These are phyloP conservation scores for Chondrilla cf. caribensis DNA, from an alignment of 37 sponge, comb jelly and placozoan genomes.

Conservation along the genomic window DNA sequence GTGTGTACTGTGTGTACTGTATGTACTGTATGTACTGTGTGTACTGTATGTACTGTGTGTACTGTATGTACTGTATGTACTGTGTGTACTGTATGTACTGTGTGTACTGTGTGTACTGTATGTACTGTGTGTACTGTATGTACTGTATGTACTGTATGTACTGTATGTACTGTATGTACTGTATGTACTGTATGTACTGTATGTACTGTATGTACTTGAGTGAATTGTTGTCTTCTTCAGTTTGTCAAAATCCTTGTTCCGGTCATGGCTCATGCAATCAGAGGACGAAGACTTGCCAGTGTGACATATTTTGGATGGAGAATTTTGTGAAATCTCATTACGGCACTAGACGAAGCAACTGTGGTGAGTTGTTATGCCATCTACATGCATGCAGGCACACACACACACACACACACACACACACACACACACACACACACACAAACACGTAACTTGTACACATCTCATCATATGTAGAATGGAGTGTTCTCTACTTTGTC, in stretches of 20 bases:
- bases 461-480: constrained; percentile 14
- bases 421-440: background rate
- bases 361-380: background rate
- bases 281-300: constrained; percentile 64
- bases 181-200: background rate
- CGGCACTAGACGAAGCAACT: constrained; percentile 28
- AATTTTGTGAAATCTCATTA: constrained; percentile 77
- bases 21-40: too few species aligned
- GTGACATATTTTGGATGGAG: constrained; percentile 87
- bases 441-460: too few species aligned
- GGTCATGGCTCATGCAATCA: constrained; percentile 72
- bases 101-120: too few species aligned
- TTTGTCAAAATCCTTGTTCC: constrained; percentile 76
- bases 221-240: constrained; percentile 6
- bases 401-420: background rate
- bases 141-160: background rate
- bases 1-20: too few species aligned
- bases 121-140: too few species aligned
- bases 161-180: background rate
- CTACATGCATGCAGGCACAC: background rate
- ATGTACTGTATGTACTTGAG: background rate
- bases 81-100: too few species aligned
- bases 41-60: too few species aligned
- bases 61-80: too few species aligned
- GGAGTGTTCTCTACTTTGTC: constrained; percentile 65